phyloP scores from a whole-genome alignment of 1,140 invertebrate genomes.

The Bombus soroeensis region DNA sequence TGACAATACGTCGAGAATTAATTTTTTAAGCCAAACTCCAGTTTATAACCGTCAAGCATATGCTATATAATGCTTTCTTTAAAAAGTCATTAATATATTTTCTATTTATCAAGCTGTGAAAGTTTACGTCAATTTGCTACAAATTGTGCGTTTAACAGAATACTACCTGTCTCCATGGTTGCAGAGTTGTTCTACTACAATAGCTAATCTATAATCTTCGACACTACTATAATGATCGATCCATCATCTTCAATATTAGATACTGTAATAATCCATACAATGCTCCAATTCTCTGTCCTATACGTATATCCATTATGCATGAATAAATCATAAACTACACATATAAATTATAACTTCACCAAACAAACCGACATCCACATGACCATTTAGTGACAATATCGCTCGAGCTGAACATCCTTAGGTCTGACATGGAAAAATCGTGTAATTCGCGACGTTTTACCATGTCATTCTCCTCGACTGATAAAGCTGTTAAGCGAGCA shows the following conservation, averaged over 20 bases:
- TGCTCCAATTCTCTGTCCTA: no score
- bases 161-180: neutral
- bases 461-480: neutral
- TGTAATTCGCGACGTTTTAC: neutral
- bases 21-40: no score
- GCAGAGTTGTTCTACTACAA: no score
- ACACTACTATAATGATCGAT: neutral
- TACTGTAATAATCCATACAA: no score
- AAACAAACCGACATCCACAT: no score
- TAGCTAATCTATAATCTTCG: neutral
- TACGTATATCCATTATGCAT: no score
- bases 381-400: neutral
- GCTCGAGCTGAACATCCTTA: neutral
- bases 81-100: neutral
- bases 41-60: no score
- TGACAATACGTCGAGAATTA: no score
- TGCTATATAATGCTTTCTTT: neutral
- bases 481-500: slow-evolving; percentile 17
- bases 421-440: slow-evolving; percentile 6
- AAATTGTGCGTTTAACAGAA: neutral
- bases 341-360: no score
- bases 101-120: neutral
- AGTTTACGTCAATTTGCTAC: neutral
- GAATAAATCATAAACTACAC: no score
- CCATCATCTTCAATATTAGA: no score